A percentile compares a stretch with the other conserved stretches of the same genome.
These are phyloP conservation scores for Peromyscus maniculatus DNA, from an alignment of 2,113 vertebrate genomes.

Conservation along the genomic window DNA sequence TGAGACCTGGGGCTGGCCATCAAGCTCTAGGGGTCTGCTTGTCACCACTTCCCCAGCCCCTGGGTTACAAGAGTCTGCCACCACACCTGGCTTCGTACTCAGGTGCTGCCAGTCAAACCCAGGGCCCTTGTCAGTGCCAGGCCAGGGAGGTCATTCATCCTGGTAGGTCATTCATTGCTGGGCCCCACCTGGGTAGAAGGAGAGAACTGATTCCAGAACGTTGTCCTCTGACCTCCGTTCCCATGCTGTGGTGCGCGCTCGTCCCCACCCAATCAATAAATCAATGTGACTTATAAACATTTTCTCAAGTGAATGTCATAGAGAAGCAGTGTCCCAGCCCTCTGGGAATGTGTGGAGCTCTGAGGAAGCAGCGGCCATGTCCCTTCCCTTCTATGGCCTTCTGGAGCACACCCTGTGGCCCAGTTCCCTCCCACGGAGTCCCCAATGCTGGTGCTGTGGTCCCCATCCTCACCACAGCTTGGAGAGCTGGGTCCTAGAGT, in stretches of 20 bases:
- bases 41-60: neutral
- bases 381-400: too few species aligned
- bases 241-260: too few species aligned
- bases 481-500: too few species aligned
- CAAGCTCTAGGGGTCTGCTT: neutral
- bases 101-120: neutral
- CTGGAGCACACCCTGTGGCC: neutral
- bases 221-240: neutral
- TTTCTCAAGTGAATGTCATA: neutral
- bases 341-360: neutral
- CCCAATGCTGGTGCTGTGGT: rapidly evolving
- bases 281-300: neutral
- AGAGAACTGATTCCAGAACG: neutral
- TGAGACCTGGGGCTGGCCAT: neutral
- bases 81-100: neutral
- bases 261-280: neutral
- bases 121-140: neutral
- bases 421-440: too few species aligned
- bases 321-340: neutral
- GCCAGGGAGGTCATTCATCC: neutral
- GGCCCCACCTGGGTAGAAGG: neutral
- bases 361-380: neutral
- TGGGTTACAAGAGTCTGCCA: neutral
- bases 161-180: too few species aligned
- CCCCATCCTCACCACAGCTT: neutral